Evolutionary conservation across 2,888 invertebrate genomes (phyloP).

Genomic region (Hypolimnas misippus): DNA sequence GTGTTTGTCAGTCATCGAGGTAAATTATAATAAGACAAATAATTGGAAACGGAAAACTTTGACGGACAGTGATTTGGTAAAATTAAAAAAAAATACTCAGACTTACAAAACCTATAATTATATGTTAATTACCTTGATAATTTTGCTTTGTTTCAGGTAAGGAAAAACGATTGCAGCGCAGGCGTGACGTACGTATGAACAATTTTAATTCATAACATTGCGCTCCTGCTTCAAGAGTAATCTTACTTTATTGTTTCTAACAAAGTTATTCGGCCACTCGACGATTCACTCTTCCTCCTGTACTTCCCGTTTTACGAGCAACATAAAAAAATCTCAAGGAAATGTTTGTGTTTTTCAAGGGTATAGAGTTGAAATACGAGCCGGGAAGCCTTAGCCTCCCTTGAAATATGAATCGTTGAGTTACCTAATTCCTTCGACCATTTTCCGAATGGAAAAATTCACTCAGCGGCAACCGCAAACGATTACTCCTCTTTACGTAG

Average conservation of each 20-base stretch:
- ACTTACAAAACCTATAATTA: background rate
- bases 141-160: conserved; percentile 52
- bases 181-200: background rate
- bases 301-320: conserved; percentile 58
- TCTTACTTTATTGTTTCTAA: conserved; percentile 47
- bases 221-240: conserved; percentile 18
- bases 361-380: conserved; percentile 46
- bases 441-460: conserved; percentile 78
- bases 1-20: too few species aligned
- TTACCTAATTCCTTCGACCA: conserved; percentile 71
- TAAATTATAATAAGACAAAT: too few species aligned
- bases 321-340: conserved; percentile 64
- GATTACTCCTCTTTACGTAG: conserved; percentile 68
- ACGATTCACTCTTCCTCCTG: conserved; percentile 58
- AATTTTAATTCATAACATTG: conserved; percentile 26
- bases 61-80: background rate
- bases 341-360: conserved; percentile 42
- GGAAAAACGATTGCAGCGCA: conserved; percentile 15
- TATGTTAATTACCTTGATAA: conserved; percentile 1
- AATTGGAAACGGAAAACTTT: too few species aligned
- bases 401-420: conserved; percentile 70
- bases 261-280: conserved; percentile 60
- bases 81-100: too few species aligned
- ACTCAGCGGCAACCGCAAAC: conserved; percentile 71
- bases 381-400: conserved; percentile 50